Evolutionary conservation across 2,888 invertebrate species (phyloP).

Genomic region (Drosophila yooni): DNA sequence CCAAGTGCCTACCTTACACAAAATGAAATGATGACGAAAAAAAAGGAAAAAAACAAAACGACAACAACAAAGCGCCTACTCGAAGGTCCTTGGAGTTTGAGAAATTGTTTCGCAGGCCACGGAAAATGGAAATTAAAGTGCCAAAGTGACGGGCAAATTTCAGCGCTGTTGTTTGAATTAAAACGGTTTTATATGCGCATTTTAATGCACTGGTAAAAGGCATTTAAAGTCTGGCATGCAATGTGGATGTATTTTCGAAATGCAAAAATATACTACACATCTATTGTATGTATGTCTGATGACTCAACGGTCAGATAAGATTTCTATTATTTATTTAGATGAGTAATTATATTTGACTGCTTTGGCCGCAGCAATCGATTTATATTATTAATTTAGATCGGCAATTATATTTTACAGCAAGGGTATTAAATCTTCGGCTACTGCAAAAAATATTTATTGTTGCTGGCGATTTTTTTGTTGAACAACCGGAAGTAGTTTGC

Average conservation of each 20-base stretch:
- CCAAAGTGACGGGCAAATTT: slow-evolving; percentile 61
- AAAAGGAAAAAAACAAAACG: slow-evolving; percentile 1
- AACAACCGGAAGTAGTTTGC: slow-evolving; percentile 72
- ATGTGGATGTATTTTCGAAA: background rate
- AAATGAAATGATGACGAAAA: background rate
- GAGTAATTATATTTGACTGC: background rate
- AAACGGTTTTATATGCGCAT: slow-evolving; percentile 48
- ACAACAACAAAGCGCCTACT: background rate
- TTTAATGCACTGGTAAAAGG: slow-evolving; percentile 8
- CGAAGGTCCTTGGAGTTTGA: slow-evolving; percentile 41
- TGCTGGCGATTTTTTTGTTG: background rate
- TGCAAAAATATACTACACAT: background rate
- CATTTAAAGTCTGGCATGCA: background rate
- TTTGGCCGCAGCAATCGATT: background rate
- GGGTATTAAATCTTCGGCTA: background rate
- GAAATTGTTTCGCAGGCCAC: slow-evolving; percentile 68
- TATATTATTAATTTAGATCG: background rate
- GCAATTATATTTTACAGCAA: background rate
- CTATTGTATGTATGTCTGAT: background rate
- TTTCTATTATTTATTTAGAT: background rate
- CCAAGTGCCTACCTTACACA: slow-evolving; percentile 28
- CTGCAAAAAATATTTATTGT: background rate
- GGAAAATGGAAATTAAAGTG: slow-evolving; percentile 77
- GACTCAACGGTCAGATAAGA: background rate
- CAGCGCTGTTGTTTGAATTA: slow-evolving; percentile 42